Conservation (phyloP, 2,797 vertebrate species). For the Helarctos malayanus region DNA sequence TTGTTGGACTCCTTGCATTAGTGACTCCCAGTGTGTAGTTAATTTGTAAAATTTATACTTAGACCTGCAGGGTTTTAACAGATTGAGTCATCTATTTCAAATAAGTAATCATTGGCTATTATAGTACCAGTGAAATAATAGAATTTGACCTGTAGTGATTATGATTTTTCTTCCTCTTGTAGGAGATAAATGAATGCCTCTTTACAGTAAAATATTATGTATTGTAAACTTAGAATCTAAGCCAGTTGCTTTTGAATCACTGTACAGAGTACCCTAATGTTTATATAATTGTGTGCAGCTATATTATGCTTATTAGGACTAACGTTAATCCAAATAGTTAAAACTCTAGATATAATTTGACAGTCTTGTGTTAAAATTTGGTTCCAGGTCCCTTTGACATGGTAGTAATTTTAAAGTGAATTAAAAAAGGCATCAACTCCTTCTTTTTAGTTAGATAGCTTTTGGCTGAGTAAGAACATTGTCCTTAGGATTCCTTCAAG, state of each 20-base stretch:
- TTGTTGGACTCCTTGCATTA: background rate
- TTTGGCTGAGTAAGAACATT: slow-evolving; percentile 30
- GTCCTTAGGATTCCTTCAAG: slow-evolving; percentile 48
- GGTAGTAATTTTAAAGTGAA: slow-evolving; percentile 56
- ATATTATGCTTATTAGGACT: slow-evolving; percentile 16
- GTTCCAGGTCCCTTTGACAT: background rate
- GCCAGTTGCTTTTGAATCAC: slow-evolving; percentile 29
- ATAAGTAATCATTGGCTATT: background rate
- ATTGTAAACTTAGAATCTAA: slow-evolving; percentile 34
- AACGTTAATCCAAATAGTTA: background rate
- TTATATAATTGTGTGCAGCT: background rate
- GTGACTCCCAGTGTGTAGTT: background rate
- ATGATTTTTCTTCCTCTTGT: slow-evolving; percentile 18
- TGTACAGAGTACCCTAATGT: slow-evolving; percentile 2
- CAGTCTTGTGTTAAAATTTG: slow-evolving; percentile 30
- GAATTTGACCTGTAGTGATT: slow-evolving; percentile 40
- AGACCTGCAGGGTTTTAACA: background rate
- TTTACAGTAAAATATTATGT: slow-evolving; percentile 11
- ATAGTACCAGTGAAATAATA: slow-evolving; percentile 28
- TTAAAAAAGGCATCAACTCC: slow-evolving; percentile 26
- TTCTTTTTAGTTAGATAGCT: slow-evolving; percentile 28
- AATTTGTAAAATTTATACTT: slow-evolving; percentile 50
- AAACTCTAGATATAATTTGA: background rate
- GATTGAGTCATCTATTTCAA: slow-evolving; percentile 41
- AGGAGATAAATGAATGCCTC: slow-evolving; percentile 19